phyloP scores from a whole-genome alignment of 2,888 invertebrate species.

The Globia sparganii region DNA sequence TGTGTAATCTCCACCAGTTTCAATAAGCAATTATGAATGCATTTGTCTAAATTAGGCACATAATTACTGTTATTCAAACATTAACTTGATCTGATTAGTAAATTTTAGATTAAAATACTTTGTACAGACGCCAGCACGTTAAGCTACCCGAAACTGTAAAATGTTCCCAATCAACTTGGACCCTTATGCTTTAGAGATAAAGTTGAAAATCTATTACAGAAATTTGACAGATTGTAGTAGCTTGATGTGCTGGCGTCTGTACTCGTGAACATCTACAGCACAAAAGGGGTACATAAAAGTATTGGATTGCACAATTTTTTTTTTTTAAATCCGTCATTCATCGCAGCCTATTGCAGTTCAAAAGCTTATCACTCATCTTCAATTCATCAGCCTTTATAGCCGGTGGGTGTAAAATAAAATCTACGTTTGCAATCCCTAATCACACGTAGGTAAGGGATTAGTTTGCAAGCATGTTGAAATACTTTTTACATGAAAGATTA shows the following conservation, averaged over 20 bases:
- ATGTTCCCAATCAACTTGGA: too few relatives aligned
- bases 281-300: not conserved
- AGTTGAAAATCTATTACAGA: too few relatives aligned
- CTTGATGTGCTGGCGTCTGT: too few relatives aligned
- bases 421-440: not conserved
- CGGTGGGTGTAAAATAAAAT: not conserved
- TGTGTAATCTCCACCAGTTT: slow-evolving; percentile 17
- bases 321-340: not conserved
- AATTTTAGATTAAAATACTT: not conserved
- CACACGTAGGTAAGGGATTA: not conserved
- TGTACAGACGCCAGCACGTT: too few relatives aligned
- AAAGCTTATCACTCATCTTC: not conserved
- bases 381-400: not conserved
- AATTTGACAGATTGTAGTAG: too few relatives aligned
- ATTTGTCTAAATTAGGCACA: slow-evolving; percentile 15
- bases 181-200: too few relatives aligned
- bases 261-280: not conserved
- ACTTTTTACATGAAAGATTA: slow-evolving; percentile 10
- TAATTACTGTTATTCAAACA: not conserved
- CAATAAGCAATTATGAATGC: slow-evolving; percentile 35
- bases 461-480: slow-evolving; percentile 3
- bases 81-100: slow-evolving; percentile 1
- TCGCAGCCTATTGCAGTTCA: not conserved
- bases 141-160: too few relatives aligned
- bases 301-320: not conserved